Conservation (phyloP, 1,140 invertebrate species). For the Bombus breviceps region DNA sequence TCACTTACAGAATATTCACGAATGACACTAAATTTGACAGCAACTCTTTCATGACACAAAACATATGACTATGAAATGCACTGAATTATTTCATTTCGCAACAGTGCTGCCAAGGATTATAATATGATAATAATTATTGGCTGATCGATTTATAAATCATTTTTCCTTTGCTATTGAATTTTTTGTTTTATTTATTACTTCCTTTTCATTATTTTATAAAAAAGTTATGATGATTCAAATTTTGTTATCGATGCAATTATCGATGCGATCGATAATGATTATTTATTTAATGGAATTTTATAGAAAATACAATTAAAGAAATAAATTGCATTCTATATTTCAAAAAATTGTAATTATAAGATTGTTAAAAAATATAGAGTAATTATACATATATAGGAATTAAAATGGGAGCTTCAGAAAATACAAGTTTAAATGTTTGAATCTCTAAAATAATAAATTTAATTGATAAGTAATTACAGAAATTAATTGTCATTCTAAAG, state of each 20-base stretch:
- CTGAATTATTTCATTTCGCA: slow-evolving; percentile 24
- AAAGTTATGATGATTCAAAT: neutral
- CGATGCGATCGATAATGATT: neutral
- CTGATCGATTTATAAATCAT: neutral
- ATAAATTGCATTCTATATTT: neutral
- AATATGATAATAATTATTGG: neutral
- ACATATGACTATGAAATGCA: slow-evolving; percentile 62
- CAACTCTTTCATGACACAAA: slow-evolving; percentile 39
- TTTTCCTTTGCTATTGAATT: neutral
- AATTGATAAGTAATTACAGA: neutral
- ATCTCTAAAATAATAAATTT: neutral
- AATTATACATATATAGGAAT: neutral
- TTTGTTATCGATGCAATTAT: neutral
- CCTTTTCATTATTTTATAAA: too few relatives aligned
- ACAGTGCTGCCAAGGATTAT: slow-evolving; percentile 35
- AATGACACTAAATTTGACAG: slow-evolving; percentile 60
- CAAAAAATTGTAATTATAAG: neutral
- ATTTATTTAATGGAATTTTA: neutral
- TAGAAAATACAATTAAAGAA: neutral
- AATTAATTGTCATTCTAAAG: neutral
- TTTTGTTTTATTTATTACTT: neutral
- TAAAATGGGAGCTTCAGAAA: neutral
- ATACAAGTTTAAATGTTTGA: neutral
- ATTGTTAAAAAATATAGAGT: neutral
- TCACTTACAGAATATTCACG: neutral